phyloP scores from a whole-genome alignment of 1,140 invertebrate genomes.

The Drosophila pectinifera region DNA sequence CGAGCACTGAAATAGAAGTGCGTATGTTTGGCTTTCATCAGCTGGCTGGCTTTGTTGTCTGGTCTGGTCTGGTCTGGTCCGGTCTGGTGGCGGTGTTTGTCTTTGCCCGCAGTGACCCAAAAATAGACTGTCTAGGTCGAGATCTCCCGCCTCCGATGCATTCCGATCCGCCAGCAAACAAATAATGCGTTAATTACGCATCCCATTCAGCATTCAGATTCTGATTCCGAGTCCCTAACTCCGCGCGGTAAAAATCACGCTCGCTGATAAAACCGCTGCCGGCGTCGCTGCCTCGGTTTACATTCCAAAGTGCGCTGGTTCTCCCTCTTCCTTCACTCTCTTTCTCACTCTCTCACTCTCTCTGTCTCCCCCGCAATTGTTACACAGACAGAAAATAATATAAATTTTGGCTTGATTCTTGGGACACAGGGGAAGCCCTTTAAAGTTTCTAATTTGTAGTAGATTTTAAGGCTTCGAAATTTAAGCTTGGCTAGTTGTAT shows the following conservation, averaged over 20 bases:
- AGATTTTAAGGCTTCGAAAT: neutral
- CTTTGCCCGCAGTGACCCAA: constrained; percentile 55
- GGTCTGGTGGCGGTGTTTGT: constrained; percentile 5
- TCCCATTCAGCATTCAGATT: constrained; percentile 59
- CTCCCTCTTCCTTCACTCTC: constrained; percentile 1
- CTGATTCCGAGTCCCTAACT: constrained; percentile 19
- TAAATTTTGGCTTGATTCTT: too few relatives aligned
- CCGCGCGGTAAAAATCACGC: constrained; percentile 46
- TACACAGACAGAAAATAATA: neutral
- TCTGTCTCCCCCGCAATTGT: neutral
- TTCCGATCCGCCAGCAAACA: constrained; percentile 6
- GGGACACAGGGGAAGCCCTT: too few relatives aligned
- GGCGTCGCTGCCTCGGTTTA: constrained; percentile 60
- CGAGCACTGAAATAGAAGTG: constrained; percentile 15
- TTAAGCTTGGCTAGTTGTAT: neutral
- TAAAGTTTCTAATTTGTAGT: neutral
- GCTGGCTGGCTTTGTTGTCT: constrained; percentile 46
- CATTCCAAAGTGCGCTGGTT: constrained; percentile 70
- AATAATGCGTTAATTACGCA: constrained; percentile 65
- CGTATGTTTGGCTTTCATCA: constrained; percentile 15
- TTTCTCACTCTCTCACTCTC: neutral
- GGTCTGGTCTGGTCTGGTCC: neutral
- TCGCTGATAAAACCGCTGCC: constrained; percentile 62
- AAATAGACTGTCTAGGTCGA: constrained; percentile 58
- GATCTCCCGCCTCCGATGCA: constrained; percentile 9